Conservation (phyloP, 92 coral and sea anemone species). For the Epizoanthus fatuus region DNA sequence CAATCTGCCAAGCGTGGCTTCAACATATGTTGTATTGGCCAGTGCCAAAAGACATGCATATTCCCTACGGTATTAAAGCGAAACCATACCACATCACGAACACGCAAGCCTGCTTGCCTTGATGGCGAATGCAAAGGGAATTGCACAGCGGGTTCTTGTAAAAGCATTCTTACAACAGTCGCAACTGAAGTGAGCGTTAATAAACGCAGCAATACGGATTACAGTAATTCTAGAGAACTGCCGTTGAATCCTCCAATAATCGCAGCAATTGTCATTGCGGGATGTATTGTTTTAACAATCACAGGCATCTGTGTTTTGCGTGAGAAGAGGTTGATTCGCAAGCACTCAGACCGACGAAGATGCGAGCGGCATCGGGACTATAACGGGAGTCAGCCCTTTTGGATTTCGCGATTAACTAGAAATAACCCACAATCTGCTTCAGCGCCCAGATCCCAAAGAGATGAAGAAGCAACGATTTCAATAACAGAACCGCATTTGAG, state of each 20-base stretch:
- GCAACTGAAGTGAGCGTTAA: neutral
- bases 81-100: neutral
- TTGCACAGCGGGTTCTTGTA: neutral
- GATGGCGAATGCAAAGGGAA: neutral
- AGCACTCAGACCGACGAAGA: slow-evolving; percentile 18
- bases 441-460: slow-evolving; percentile 3
- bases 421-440: slow-evolving; percentile 35
- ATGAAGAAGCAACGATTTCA: slow-evolving; percentile 19
- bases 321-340: slow-evolving; percentile 21
- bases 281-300: slow-evolving; percentile 30
- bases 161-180: neutral
- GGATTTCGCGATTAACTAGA: slow-evolving; percentile 44
- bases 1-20: neutral
- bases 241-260: slow-evolving; percentile 32
- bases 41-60: slow-evolving; percentile 7
- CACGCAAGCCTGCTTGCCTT: slow-evolving; percentile 5
- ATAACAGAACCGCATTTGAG: slow-evolving; percentile 27
- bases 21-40: slow-evolving; percentile 30
- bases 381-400: slow-evolving; percentile 11
- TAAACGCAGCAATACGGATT: neutral
- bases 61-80: neutral
- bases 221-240: neutral
- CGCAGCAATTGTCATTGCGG: slow-evolving; percentile 42
- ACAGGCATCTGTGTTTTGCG: slow-evolving; percentile 36
- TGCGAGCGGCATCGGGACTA: slow-evolving; percentile 4